A percentile compares a stretch with the other conserved stretches of the same genome.
These are phyloP conservation scores for Arizona elegans DNA, from an alignment of 2,113 vertebrate species.

Conservation along the genomic window DNA sequence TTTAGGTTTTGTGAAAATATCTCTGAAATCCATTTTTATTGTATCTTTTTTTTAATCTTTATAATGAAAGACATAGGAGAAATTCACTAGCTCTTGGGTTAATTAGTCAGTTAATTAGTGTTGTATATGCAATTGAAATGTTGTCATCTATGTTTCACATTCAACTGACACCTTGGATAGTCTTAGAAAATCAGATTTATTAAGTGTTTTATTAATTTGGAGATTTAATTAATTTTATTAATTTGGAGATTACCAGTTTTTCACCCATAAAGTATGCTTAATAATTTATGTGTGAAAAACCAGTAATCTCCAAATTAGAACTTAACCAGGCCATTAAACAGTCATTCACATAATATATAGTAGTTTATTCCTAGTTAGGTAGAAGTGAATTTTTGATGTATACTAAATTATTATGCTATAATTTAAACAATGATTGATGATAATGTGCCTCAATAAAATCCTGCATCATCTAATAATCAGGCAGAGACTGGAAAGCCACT, in stretches of 20 bases:
- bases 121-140: no score
- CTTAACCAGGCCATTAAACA: not conserved
- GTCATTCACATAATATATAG: not conserved
- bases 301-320: not conserved
- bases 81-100: not conserved
- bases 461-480: not conserved
- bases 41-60: not conserved
- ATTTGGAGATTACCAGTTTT: no score
- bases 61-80: not conserved
- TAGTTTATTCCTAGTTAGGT: not conserved
- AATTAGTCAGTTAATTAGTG: not conserved
- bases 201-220: no score
- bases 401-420: not conserved
- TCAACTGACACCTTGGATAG: no score
- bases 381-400: not conserved
- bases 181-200: no score
- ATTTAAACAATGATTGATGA: not conserved
- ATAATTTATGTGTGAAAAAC: no score
- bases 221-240: no score
- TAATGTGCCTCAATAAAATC: not conserved
- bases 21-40: not conserved
- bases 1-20: not conserved
- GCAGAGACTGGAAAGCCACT: no score
- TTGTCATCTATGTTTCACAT: no score
- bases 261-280: no score